Evolutionary conservation across 2,113 vertebrate genomes (phyloP).

Genomic region (Limnothrissa miodon): DNA sequence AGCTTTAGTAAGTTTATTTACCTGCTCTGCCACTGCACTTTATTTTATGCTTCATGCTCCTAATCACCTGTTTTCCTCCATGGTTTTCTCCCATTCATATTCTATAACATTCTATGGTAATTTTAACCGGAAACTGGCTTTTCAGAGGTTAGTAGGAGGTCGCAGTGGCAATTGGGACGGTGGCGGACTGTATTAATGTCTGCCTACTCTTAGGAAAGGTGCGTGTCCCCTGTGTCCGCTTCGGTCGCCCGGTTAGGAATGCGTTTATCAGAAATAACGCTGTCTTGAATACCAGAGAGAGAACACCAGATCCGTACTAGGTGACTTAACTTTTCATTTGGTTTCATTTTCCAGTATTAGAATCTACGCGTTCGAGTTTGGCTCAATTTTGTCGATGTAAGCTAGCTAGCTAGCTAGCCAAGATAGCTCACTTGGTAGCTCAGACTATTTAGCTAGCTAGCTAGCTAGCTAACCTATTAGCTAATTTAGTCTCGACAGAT

Average conservation of each 20-base stretch:
- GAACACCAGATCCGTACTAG: slow-evolving; percentile 39
- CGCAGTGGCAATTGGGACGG: slow-evolving; percentile 73
- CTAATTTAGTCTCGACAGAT: slow-evolving; percentile 18
- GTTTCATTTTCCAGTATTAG: slow-evolving; percentile 31
- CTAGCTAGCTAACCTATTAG: slow-evolving; percentile 57
- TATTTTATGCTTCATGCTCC: neutral
- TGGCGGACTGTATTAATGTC: slow-evolving; percentile 67
- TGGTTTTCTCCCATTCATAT: no score
- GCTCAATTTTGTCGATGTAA: slow-evolving; percentile 37
- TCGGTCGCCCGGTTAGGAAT: slow-evolving; percentile 70
- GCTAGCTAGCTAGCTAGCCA: slow-evolving; percentile 54
- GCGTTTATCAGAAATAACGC: slow-evolving; percentile 48
- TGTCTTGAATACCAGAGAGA: slow-evolving; percentile 40
- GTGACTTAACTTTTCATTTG: slow-evolving; percentile 39
- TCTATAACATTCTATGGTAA: neutral
- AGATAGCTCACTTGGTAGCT: slow-evolving; percentile 48
- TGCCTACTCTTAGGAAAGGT: slow-evolving; percentile 65
- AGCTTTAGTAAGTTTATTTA: no score
- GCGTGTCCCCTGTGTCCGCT: slow-evolving; percentile 80
- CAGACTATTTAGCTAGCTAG: slow-evolving; percentile 53
- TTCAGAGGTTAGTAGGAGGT: slow-evolving; percentile 65
- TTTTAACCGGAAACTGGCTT: slow-evolving; percentile 55
- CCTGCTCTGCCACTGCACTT: no score
- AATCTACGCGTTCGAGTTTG: slow-evolving; percentile 48
- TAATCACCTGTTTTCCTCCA: neutral